A percentile compares a stretch with the other conserved stretches of the same genome.
Conservation (phyloP, 2,888 invertebrate species). For the Heliconius ethilla region DNA sequence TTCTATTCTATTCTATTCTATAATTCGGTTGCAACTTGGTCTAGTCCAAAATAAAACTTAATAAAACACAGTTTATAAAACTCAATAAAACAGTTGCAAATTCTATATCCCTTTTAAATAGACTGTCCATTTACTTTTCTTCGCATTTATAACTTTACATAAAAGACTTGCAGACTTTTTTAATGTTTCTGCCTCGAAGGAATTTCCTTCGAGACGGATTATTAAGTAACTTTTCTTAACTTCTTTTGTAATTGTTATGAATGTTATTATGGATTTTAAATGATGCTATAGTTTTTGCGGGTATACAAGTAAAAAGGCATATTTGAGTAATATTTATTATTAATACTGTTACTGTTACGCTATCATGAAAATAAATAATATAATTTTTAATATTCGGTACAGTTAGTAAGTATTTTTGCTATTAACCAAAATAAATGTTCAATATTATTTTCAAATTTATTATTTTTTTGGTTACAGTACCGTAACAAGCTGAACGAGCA, state of each 20-base stretch:
- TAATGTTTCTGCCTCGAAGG: slow-evolving; percentile 11
- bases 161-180: slow-evolving; percentile 25
- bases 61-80: slow-evolving; percentile 16
- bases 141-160: slow-evolving; percentile 34
- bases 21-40: not conserved
- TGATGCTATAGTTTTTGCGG: not conserved
- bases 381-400: not conserved
- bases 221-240: slow-evolving; percentile 30
- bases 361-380: not conserved
- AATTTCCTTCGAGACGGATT: slow-evolving; percentile 26
- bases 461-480: slow-evolving; percentile 84
- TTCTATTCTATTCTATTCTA: no score
- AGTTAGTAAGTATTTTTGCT: not conserved
- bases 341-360: not conserved
- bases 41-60: not conserved
- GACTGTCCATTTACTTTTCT: slow-evolving; percentile 24
- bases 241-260: slow-evolving; percentile 19
- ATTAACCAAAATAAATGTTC: no score
- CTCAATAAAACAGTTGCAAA: slow-evolving; percentile 14
- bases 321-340: not conserved
- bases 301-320: not conserved
- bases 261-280: not conserved
- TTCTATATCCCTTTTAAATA: slow-evolving; percentile 22
- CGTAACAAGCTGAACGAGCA: slow-evolving; percentile 98
- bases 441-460: no score